Evolutionary conservation across 1,140 invertebrate genomes (phyloP), one percentile per base, ranked within the genome.

Genomic region (Vanessa tameamea): DNA sequence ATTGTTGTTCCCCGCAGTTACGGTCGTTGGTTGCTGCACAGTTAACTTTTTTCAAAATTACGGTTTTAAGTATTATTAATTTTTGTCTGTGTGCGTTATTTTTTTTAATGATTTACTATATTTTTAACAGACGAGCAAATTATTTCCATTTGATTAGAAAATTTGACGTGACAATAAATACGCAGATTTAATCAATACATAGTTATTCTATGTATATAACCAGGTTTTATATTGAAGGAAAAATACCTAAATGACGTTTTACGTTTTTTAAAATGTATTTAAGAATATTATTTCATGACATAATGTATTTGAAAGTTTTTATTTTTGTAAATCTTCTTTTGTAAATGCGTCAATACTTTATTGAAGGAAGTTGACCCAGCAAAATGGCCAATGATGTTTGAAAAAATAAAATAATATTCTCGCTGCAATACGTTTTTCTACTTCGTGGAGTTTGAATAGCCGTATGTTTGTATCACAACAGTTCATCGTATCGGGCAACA

Each of bases 1-100:
- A 82, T 83, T 84, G 81, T 80, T 76, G 76, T 78, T 72, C 78
- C 82, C 78, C 65, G 77, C 59, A 72, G 81, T 81, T 76, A 75
- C 73, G 77, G 68, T 73, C 64, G 69, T 72, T 75, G 59, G 57
- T 75, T 64, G 64, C 71, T 69, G 70, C 63, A 70, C 64, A 71
- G 77, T 77, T 69, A 66, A 63, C 47, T 72, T 77, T 77, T 76
- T 78, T 66, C 37, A 57, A 57, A 57, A 47, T 9, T 47, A 31
- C 26, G 55, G 14, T 70, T 48, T 43, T 5, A 53, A 23, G 31
- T 70, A 70, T 70, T 70, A 70, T 70, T 69, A 50, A 8, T 69
- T 67, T 20, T 15, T 57, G 9, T 31, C 16, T 53, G 37, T 47
- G 53, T 37, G 31, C 31, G 13, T 20, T 20, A 13, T 20, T 59